Conservation (phyloP, 2,888 invertebrate species). For the Entomobrya proxima region DNA sequence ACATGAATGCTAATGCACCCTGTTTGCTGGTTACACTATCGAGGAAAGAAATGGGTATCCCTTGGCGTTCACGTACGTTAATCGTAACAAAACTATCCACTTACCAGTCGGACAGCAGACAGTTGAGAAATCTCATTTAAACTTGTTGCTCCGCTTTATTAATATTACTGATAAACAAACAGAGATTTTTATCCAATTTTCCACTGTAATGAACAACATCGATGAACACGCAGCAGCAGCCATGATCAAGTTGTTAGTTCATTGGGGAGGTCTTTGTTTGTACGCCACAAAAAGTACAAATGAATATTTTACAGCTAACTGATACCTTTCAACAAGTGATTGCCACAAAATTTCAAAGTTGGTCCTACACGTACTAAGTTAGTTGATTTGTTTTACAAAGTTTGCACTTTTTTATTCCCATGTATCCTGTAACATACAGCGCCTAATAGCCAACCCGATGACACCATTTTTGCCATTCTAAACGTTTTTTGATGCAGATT, state of each 20-base stretch:
- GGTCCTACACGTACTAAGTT: neutral
- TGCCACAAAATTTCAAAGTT: neutral
- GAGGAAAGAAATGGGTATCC: neutral
- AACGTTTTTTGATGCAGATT: too few relatives aligned
- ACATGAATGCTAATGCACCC: slow-evolving; percentile 57
- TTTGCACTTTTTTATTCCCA: too few relatives aligned
- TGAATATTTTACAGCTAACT: neutral
- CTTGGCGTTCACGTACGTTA: neutral
- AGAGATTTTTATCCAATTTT: slow-evolving; percentile 48
- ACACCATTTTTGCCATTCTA: neutral
- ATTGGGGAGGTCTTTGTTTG: slow-evolving; percentile 37
- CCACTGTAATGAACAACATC: neutral
- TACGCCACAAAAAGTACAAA: neutral
- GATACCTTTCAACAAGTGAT: slow-evolving; percentile 58
- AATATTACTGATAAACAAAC: slow-evolving; percentile 26
- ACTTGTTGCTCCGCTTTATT: slow-evolving; percentile 36
- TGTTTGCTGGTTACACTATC: neutral
- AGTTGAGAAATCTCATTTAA: slow-evolving; percentile 48
- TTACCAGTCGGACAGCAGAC: neutral
- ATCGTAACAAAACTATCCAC: slow-evolving; percentile 7
- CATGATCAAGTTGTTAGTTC: slow-evolving; percentile 35
- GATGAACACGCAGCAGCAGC: neutral
- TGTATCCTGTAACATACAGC: too few relatives aligned
- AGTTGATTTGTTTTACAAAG: neutral
- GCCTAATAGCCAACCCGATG: neutral